A percentile compares a stretch with the other conserved stretches of the same genome.
Evolutionary conservation across 2,888 invertebrate species (phyloP).

Genomic region (Drosophila mayaguana): DNA sequence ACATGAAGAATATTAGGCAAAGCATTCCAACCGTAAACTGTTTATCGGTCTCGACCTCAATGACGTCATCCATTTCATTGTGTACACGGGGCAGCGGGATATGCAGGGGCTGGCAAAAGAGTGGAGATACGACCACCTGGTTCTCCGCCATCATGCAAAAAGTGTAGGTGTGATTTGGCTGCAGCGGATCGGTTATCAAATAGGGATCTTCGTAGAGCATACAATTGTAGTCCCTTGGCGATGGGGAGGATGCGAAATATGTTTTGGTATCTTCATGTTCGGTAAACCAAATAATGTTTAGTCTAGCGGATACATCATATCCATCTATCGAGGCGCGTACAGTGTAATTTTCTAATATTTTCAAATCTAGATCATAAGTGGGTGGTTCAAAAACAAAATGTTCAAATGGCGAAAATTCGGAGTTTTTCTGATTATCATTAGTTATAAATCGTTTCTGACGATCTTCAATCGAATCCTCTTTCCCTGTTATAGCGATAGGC

Average conservation of each 20-base stretch:
- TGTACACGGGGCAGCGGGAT: slow-evolving; percentile 47
- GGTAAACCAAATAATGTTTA: slow-evolving; percentile 82
- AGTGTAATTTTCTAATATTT: slow-evolving; percentile 58
- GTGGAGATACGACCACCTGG: slow-evolving; percentile 70
- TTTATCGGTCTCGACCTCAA: slow-evolving; percentile 70
- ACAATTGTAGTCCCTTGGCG: slow-evolving; percentile 70
- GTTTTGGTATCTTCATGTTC: slow-evolving; percentile 41
- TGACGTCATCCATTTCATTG: slow-evolving; percentile 35
- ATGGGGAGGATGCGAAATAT: not conserved
- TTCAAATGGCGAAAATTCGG: not conserved
- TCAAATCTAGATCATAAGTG: slow-evolving; percentile 66
- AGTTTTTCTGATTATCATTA: not conserved
- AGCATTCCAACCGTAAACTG: slow-evolving; percentile 77
- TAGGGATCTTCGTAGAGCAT: slow-evolving; percentile 63
- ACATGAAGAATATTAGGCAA: slow-evolving; percentile 74
- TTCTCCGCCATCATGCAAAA: slow-evolving; percentile 75
- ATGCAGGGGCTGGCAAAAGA: slow-evolving; percentile 80
- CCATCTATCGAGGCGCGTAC: slow-evolving; percentile 63
- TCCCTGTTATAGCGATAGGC: slow-evolving; percentile 18
- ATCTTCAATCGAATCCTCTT: not conserved
- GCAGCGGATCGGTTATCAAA: slow-evolving; percentile 64
- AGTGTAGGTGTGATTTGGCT: slow-evolving; percentile 77
- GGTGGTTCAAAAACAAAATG: slow-evolving; percentile 70
- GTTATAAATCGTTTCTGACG: not conserved
- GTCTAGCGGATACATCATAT: slow-evolving; percentile 24